phyloP scores from a whole-genome alignment of 2,888 invertebrate genomes.

The Tenthredo mesomela region DNA sequence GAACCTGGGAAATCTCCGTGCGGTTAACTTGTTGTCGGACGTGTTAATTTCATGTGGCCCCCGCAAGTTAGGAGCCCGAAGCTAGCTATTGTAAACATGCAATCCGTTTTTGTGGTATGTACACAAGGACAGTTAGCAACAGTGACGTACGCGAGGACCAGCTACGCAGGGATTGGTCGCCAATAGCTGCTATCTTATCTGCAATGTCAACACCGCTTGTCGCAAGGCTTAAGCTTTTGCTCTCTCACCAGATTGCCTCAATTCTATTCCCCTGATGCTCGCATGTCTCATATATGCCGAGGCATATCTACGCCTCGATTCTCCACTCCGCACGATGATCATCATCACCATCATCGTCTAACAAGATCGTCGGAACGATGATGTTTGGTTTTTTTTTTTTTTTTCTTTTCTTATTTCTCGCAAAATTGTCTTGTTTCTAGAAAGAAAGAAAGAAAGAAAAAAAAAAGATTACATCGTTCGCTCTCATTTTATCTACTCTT shows the following conservation, averaged over 20 bases:
- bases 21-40: neutral
- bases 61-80: neutral
- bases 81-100: slow-evolving; percentile 45
- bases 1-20: neutral
- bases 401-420: neutral
- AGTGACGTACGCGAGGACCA: slow-evolving; percentile 51
- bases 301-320: neutral
- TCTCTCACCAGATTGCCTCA: slow-evolving; percentile 3
- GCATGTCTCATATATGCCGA: neutral
- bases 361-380: neutral
- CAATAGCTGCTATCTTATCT: slow-evolving; percentile 68
- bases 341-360: neutral
- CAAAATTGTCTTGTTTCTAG: neutral
- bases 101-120: slow-evolving; percentile 49
- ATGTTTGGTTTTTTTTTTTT: too few species aligned
- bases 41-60: slow-evolving; percentile 36
- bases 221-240: slow-evolving; percentile 48
- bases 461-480: neutral
- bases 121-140: slow-evolving; percentile 54
- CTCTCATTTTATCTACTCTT: neutral
- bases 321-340: neutral
- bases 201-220: slow-evolving; percentile 65
- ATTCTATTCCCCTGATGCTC: slow-evolving; percentile 14
- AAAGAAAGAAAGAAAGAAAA: neutral
- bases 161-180: slow-evolving; percentile 63